Conservation (phyloP, 2,797 vertebrate genomes). For the Leuciscus waleckii region DNA sequence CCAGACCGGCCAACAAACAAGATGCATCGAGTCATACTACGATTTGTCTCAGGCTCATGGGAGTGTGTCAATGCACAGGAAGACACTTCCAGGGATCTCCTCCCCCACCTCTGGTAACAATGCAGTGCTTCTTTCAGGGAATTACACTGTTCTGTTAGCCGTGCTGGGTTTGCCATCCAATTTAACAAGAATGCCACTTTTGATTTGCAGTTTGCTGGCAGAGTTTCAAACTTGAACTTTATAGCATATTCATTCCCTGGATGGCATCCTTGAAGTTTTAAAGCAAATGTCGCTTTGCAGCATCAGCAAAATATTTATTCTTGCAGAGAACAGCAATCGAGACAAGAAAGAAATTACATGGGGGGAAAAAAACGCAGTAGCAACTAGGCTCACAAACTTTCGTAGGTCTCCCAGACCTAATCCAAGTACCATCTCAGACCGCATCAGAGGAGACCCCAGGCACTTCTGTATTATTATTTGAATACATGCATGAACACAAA, state of each 20-base stretch:
- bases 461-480: constrained; percentile 9
- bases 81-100: not conserved
- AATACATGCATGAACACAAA: constrained; percentile 25
- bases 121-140: not conserved
- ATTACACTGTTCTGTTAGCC: not conserved
- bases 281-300: constrained; percentile 14
- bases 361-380: not conserved
- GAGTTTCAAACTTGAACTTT: constrained; percentile 27
- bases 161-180: constrained; percentile 26
- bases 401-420: not conserved
- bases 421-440: not conserved
- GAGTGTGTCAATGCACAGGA: constrained; percentile 8
- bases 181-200: constrained; percentile 29
- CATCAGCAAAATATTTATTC: constrained; percentile 27
- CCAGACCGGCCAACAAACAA: constrained; percentile 6
- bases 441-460: not conserved
- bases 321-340: constrained; percentile 16
- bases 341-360: not conserved
- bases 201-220: constrained; percentile 41
- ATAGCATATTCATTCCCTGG: constrained; percentile 38
- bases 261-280: constrained; percentile 24
- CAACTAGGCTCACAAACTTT: not conserved
- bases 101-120: not conserved
- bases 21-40: not conserved
- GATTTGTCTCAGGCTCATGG: not conserved